Conservation (phyloP, 2,113 vertebrate genomes). For the Anthoscopus minutus region DNA sequence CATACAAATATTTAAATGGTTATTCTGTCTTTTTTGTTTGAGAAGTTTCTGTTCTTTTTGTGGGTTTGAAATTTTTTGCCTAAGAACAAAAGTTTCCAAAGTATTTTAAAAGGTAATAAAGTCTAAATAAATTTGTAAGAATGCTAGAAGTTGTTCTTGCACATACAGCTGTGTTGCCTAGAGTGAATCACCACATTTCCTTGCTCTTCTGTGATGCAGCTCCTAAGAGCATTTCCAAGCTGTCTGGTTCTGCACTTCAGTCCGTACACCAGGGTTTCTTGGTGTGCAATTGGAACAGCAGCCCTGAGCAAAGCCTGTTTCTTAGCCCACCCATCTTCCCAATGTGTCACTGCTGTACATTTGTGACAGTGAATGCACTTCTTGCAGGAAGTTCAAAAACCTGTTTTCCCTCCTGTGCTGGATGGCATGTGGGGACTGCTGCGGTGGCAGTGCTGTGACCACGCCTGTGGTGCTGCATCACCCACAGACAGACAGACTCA, state of each 20-base stretch:
- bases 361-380: not conserved
- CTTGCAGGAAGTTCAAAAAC: not conserved
- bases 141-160: not conserved
- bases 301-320: not conserved
- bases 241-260: not conserved
- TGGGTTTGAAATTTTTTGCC: not conserved
- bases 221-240: not conserved
- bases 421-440: not conserved
- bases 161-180: not conserved
- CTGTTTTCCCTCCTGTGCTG: not conserved
- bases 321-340: not conserved
- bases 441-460: not conserved
- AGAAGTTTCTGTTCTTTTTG: not conserved
- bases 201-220: not conserved
- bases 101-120: not conserved
- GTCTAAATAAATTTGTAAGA: not conserved
- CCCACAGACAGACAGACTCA: not conserved
- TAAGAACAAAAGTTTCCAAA: not conserved
- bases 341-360: not conserved
- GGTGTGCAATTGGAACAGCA: not conserved
- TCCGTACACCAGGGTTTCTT: not conserved
- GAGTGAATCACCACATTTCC: not conserved
- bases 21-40: not conserved
- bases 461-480: rapidly evolving
- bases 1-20: not conserved